Evolutionary conservation across 2,888 invertebrate species (phyloP), one percentile per base, ranked within the genome.

Genomic region (Noctua janthe): DNA sequence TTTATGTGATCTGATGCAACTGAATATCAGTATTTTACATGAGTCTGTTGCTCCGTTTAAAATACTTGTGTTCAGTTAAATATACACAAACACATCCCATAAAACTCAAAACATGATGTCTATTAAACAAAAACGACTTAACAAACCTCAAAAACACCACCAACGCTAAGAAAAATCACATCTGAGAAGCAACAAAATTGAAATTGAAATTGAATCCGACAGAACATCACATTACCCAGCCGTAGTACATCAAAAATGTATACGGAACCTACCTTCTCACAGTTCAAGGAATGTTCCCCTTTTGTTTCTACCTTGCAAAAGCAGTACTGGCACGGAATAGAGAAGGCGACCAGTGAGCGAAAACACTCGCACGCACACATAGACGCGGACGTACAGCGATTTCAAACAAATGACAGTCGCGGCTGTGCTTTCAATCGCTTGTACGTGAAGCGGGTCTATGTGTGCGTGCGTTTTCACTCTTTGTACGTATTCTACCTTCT

Each of bases 241-340:
- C 71, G 74, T 72, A 77, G 75, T 49, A 1, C 81, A 91, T 93
- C 79, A 92, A 92, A 92, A 91, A 93, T 93, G 90, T 87, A 91
- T 90, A 90, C 91, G 82, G 89, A 92, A 91, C 88, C 86, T 84
- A 54, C 29, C 39, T 29, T 87, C 85, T 76, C 66, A 56, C 49
- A 64, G 73, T 69, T 71, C 74, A 62, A 64, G 90, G 89, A 91
- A 90, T 91, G 89, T 91, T 90, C 90, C 89, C 88, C 90, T 91
- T 92, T 92, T 92, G 89, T 91, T 88, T 87, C 75, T 51, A 81
- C 80, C 81, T 81, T 81, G 79, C 87, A 88, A 88, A 89, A 90
- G 83, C 87, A 75, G 74, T 82, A 83, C 83, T 49, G 5, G 2
- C 29, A 39, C 6, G 7, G 13, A 49, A 23, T 15, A 49, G 10